Evolutionary conservation across 2,888 invertebrate genomes (phyloP).

Genomic region (Agonum fuliginosum): DNA sequence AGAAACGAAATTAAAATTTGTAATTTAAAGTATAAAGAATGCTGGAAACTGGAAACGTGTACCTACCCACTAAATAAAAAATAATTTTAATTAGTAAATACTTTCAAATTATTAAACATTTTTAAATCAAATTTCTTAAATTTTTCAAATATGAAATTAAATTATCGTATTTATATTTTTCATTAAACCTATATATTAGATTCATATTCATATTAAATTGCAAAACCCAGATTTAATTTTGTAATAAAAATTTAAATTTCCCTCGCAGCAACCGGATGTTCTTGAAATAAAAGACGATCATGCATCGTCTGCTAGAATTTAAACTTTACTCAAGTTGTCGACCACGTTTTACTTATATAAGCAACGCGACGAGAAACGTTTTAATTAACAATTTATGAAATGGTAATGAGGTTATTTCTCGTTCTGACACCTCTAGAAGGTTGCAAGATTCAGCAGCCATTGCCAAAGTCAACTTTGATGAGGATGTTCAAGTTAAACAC

Average conservation of each 20-base stretch:
- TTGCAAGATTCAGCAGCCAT: too few species aligned
- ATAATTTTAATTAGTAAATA: neutral
- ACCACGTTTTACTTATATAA: neutral
- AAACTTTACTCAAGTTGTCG: neutral
- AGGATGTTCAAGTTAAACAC: constrained; percentile 26
- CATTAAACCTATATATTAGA: too few species aligned
- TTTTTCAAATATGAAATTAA: too few species aligned
- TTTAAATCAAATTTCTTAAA: neutral
- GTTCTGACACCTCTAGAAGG: constrained; percentile 31
- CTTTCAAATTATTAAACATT: neutral
- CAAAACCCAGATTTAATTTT: neutral
- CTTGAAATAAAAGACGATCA: constrained; percentile 32
- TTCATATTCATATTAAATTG: neutral
- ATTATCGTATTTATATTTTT: too few species aligned
- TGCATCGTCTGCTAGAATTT: constrained; percentile 4
- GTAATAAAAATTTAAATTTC: constrained; percentile 17
- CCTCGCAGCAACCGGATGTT: constrained; percentile 2
- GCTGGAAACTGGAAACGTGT: too few species aligned
- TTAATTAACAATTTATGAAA: constrained; percentile 52
- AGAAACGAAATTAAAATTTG: constrained; percentile 6
- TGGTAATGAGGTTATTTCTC: constrained; percentile 36
- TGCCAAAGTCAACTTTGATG: constrained; percentile 22
- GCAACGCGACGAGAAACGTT: constrained; percentile 30
- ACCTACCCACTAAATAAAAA: neutral
- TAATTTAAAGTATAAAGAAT: neutral